Conservation (phyloP, 2,888 invertebrate species). For the Thumatha senex region DNA sequence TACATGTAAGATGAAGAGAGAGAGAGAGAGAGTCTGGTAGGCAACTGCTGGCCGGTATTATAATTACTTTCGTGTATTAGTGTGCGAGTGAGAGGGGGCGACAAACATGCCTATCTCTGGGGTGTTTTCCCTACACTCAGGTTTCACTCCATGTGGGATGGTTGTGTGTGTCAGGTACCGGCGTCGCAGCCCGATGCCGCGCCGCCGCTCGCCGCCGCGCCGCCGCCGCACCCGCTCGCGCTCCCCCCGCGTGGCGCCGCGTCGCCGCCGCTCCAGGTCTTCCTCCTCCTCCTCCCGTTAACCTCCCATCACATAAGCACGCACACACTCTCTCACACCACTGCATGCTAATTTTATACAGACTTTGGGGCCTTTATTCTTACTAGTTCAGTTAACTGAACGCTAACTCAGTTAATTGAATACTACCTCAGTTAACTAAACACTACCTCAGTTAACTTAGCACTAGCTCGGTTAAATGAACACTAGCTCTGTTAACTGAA, state of each 20-base stretch:
- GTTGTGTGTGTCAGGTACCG: conserved; percentile 66
- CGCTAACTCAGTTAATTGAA: no score
- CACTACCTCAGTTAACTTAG: no score
- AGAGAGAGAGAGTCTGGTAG: background rate
- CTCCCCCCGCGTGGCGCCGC: conserved; percentile 84
- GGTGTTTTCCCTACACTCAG: no score
- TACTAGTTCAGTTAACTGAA: no score
- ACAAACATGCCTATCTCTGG: no score
- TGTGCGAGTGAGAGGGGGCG: no score
- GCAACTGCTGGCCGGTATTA: no score
- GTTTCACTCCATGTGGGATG: no score
- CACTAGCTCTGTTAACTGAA: no score
- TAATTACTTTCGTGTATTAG: background rate
- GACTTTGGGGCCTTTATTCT: background rate
- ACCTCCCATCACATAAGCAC: conserved; percentile 20
- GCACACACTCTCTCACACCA: conserved; percentile 19
- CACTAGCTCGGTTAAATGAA: no score
- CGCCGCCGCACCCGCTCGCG: conserved; percentile 85
- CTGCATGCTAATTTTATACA: conserved; percentile 22
- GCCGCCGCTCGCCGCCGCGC: conserved; percentile 83
- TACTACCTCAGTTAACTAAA: no score
- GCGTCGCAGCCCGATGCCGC: conserved; percentile 79
- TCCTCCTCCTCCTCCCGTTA: conserved; percentile 90
- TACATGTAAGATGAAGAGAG: background rate
- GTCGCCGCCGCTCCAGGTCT: conserved; percentile 88